Percentiles rank a stretch among this genome's conserved stretches.
Conservation (phyloP, 1,140 invertebrate species). For the Atta colombica region DNA sequence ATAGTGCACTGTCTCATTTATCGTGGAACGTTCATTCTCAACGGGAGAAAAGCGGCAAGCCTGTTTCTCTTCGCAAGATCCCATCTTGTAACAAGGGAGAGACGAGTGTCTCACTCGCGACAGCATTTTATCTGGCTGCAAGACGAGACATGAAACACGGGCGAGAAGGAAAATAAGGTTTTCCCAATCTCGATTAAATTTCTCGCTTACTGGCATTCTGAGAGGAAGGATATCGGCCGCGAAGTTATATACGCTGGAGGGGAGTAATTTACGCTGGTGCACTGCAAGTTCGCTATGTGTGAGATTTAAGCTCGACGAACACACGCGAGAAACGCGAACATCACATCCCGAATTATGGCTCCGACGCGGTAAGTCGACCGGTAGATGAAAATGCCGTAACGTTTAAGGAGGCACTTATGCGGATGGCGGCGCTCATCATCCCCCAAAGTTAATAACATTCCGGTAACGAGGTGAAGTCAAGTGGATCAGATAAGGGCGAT, state of each 20-base stretch:
- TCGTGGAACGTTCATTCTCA: constrained; percentile 13
- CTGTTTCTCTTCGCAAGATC: constrained; percentile 36
- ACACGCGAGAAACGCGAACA: constrained; percentile 14
- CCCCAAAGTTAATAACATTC: constrained; percentile 58
- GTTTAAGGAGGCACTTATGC: constrained; percentile 36
- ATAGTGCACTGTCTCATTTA: constrained; percentile 45
- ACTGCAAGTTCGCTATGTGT: constrained; percentile 21
- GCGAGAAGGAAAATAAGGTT: constrained; percentile 55
- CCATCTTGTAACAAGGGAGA: constrained; percentile 31
- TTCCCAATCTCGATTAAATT: constrained; percentile 63
- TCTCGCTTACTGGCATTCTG: constrained; percentile 46
- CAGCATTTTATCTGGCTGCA: constrained; percentile 58
- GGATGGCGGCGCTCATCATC: constrained; percentile 54
- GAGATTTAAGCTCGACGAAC: constrained; percentile 52
- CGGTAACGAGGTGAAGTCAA: constrained; percentile 46
- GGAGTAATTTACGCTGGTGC: constrained; percentile 54
- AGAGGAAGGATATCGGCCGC: constrained; percentile 29
- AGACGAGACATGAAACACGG: constrained; percentile 42
- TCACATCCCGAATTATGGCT: constrained; percentile 55
- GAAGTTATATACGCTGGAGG: constrained; percentile 35
- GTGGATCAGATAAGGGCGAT: constrained; percentile 51
- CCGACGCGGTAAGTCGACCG: constrained; percentile 19
- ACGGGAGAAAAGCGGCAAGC: constrained; percentile 4
- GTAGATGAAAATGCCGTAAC: constrained; percentile 44
- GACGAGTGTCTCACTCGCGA: constrained; percentile 48